Evolutionary conservation across 2,888 invertebrate species (phyloP).

Genomic region (Anaspis maculata): DNA sequence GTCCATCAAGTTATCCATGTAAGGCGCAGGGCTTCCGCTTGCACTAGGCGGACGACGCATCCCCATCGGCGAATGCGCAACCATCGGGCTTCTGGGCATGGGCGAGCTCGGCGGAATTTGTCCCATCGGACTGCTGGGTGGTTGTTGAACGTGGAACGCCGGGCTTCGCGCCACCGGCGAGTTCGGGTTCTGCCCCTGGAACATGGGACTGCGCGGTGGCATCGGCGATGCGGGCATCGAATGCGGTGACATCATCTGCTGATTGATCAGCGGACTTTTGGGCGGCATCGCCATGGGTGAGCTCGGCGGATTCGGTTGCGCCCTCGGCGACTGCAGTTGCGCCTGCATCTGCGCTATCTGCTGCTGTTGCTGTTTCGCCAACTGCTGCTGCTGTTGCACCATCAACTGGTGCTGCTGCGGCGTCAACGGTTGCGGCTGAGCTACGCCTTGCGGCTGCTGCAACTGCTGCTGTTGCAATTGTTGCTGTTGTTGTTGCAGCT

Average conservation of each 20-base stretch:
- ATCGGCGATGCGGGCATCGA: slow-evolving; percentile 43
- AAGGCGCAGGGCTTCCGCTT: slow-evolving; percentile 47
- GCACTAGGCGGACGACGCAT: slow-evolving; percentile 48
- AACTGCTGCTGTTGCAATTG: slow-evolving; percentile 21
- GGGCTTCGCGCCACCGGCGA: slow-evolving; percentile 53
- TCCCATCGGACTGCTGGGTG: slow-evolving; percentile 46
- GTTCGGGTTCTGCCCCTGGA: slow-evolving; percentile 47
- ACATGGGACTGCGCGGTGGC: slow-evolving; percentile 42
- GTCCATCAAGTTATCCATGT: slow-evolving; percentile 30
- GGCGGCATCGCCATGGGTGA: slow-evolving; percentile 52
- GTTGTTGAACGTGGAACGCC: slow-evolving; percentile 43
- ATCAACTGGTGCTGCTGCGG: slow-evolving; percentile 38
- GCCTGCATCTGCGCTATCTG: slow-evolving; percentile 28
- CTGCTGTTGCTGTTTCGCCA: slow-evolving; percentile 30
- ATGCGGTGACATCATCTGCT: slow-evolving; percentile 41
- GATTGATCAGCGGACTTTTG: slow-evolving; percentile 43
- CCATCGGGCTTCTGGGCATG: slow-evolving; percentile 42
- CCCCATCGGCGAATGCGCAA: slow-evolving; percentile 45
- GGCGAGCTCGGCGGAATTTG: slow-evolving; percentile 41
- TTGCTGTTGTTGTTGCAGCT: slow-evolving; percentile 41
- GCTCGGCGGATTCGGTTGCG: slow-evolving; percentile 39
- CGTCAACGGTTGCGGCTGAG: slow-evolving; percentile 32
- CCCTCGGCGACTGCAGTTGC: slow-evolving; percentile 24
- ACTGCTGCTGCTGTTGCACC: slow-evolving; percentile 32
- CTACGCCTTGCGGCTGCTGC: slow-evolving; percentile 23